phyloP scores from a whole-genome alignment of 2,888 invertebrate species.

The Phlogophora meticulosa region DNA sequence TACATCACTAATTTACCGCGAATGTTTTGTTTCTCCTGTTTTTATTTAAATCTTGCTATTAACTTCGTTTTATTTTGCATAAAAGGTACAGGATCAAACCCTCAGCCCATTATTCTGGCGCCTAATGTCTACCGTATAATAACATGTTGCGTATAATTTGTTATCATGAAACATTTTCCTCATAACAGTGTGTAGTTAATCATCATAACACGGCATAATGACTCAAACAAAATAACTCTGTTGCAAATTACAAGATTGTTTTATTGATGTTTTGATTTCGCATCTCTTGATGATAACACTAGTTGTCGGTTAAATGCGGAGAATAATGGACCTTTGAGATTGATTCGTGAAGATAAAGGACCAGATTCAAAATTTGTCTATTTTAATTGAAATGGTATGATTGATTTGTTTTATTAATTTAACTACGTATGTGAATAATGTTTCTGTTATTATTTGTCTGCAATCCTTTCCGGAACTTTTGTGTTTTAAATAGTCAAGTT shows the following conservation, averaged over 20 bases:
- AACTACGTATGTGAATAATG: too few relatives aligned
- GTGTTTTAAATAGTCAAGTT: too few relatives aligned
- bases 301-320: background rate
- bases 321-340: background rate
- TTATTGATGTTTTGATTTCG: conserved; percentile 38
- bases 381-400: background rate
- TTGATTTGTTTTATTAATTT: too few relatives aligned
- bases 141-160: conserved; percentile 45
- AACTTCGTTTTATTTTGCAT: conserved; percentile 29
- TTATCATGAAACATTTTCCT: conserved; percentile 55
- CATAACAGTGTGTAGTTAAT: conserved; percentile 37
- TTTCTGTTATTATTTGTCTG: too few relatives aligned
- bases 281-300: conserved; percentile 5
- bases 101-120: conserved; percentile 39
- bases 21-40: background rate
- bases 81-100: conserved; percentile 24
- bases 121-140: conserved; percentile 49
- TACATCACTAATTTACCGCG: background rate
- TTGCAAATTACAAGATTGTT: conserved; percentile 32
- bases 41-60: conserved; percentile 13
- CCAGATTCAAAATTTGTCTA: background rate
- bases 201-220: conserved; percentile 46
- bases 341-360: conserved; percentile 2
- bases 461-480: too few relatives aligned
- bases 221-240: conserved; percentile 44